Conservation (phyloP, 1,140 invertebrate species). For the Drosophila insularis region DNA sequence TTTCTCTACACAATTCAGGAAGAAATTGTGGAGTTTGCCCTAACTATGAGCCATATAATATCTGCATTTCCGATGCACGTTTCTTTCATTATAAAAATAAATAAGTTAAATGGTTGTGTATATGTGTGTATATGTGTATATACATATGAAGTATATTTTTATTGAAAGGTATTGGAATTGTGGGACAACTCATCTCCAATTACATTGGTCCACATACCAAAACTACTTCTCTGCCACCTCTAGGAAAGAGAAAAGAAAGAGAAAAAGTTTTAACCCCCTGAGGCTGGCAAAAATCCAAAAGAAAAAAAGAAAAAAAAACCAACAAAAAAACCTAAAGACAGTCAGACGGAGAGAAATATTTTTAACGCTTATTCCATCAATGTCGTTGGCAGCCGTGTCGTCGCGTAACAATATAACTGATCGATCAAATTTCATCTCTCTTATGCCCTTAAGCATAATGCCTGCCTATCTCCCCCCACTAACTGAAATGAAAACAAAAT, state of each 20-base stretch:
- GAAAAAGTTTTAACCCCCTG: conserved; percentile 16
- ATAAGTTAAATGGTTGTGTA: background rate
- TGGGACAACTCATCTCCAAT: conserved; percentile 16
- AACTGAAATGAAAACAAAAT: background rate
- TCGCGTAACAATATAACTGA: conserved; percentile 22
- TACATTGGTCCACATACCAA: conserved; percentile 22
- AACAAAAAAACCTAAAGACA: background rate
- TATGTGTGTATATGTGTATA: too few species aligned
- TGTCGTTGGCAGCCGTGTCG: background rate
- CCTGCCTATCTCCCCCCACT: background rate
- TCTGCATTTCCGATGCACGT: conserved; percentile 18
- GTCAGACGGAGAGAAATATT: background rate
- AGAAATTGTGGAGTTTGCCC: background rate
- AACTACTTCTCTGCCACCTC: background rate
- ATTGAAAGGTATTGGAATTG: conserved; percentile 1
- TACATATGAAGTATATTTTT: background rate
- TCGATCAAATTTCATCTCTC: conserved; percentile 22
- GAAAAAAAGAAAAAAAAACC: background rate
- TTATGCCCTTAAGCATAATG: conserved; percentile 10
- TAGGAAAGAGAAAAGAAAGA: background rate
- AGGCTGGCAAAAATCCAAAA: conserved; percentile 3
- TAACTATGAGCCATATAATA: background rate
- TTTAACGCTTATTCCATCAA: conserved; percentile 26
- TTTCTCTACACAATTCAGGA: background rate
- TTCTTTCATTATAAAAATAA: conserved; percentile 19